Conservation (phyloP, 2,113 vertebrate genomes). For the Sapayoa aenigma region DNA sequence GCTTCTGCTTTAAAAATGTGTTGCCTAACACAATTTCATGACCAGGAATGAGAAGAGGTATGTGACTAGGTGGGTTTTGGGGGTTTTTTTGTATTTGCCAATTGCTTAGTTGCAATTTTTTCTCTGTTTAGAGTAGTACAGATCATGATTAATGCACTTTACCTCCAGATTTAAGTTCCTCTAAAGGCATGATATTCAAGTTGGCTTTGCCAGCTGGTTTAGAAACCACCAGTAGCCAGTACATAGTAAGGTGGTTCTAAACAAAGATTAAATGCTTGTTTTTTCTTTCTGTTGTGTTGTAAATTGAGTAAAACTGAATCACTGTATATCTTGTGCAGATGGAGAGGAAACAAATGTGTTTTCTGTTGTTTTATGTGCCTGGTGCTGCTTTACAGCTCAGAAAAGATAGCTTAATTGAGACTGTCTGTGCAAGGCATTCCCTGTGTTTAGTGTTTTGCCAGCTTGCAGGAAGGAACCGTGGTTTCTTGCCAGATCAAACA, state of each 20-base stretch:
- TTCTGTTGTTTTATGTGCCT: conserved; percentile 23
- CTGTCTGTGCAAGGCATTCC: conserved; percentile 3
- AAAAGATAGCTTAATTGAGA: conserved; percentile 49
- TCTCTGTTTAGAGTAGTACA: neutral
- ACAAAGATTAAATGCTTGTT: neutral
- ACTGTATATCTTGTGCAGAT: neutral
- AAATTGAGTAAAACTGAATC: neutral
- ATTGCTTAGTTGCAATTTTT: neutral
- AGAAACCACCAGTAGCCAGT: neutral
- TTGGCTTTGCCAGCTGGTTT: neutral
- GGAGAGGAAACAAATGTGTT: neutral
- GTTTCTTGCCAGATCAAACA: conserved; percentile 24
- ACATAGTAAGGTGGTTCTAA: neutral
- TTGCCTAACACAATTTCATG: neutral
- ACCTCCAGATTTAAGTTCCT: neutral
- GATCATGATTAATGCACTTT: neutral
- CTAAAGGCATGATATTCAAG: neutral
- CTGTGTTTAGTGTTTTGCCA: conserved; percentile 3
- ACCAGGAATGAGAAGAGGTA: neutral
- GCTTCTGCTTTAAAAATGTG: neutral
- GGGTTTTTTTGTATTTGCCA: neutral
- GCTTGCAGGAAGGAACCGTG: neutral
- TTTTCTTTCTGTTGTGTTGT: neutral
- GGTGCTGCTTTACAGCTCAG: conserved; percentile 19
- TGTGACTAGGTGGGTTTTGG: neutral